Percentiles rank a stretch among this genome's conserved stretches.
These are phyloP conservation scores for Whitmania pigra DNA, from an alignment of 1,140 invertebrate species.

Conservation along the genomic window DNA sequence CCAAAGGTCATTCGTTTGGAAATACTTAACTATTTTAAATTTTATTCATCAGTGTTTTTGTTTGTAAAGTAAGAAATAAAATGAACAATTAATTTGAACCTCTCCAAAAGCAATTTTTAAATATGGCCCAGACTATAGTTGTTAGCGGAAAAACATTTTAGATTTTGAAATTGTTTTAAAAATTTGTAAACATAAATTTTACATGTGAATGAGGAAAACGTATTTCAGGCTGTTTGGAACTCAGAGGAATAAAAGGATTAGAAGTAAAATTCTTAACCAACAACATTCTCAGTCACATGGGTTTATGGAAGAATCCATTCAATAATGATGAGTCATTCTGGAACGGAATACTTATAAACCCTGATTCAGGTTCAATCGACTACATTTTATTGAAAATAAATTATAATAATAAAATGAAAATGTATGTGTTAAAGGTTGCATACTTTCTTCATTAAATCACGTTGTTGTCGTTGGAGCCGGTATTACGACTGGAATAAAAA, in stretches of 20 bases:
- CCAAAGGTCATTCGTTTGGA: no score
- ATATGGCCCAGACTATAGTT: no score
- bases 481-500: background rate
- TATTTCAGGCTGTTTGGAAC: conserved; percentile 4
- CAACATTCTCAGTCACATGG: conserved; percentile 1
- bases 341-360: background rate
- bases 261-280: conserved; percentile 9
- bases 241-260: conserved; percentile 4
- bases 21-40: no score
- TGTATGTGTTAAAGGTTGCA: background rate
- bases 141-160: no score
- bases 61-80: no score
- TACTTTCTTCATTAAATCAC: background rate
- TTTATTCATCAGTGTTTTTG: no score
- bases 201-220: no score
- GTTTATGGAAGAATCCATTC: background rate
- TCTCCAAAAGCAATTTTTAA: no score
- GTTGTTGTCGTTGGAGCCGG: background rate
- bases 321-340: background rate
- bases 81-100: no score
- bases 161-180: no score
- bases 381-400: no score
- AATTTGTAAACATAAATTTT: no score
- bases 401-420: background rate
- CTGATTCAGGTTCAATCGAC: background rate